Evolutionary conservation across 1,140 invertebrate genomes (phyloP).

Genomic region (Polypedilum pembai): DNA sequence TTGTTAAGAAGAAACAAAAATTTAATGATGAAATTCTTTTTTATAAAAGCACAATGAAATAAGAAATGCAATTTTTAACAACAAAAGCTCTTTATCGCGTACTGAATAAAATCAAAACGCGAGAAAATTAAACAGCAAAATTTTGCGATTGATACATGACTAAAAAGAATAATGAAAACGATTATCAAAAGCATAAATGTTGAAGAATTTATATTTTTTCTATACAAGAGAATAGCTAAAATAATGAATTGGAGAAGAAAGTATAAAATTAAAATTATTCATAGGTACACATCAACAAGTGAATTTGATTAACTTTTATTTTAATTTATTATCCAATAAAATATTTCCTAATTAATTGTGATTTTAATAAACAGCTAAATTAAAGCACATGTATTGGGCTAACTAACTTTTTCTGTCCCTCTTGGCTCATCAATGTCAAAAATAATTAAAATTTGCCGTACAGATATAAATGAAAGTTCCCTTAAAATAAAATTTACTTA

Average conservation of each 20-base stretch:
- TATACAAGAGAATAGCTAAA: neutral
- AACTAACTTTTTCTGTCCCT: neutral
- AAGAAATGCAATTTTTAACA: conserved; percentile 1
- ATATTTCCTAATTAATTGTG: neutral
- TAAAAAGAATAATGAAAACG: neutral
- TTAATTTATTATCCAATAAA: too few relatives aligned
- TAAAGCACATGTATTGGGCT: neutral
- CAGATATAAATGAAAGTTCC: conserved; percentile 15
- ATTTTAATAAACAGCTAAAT: neutral
- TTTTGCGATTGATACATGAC: neutral
- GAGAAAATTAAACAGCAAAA: neutral
- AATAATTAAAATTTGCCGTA: neutral
- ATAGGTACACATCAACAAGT: neutral
- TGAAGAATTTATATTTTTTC: conserved; percentile 8
- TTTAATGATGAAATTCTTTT: neutral
- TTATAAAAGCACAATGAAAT: neutral
- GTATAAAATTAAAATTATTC: neutral
- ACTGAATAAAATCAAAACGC: neutral
- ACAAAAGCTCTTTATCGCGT: neutral
- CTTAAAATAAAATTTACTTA: neutral
- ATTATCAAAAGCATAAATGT: neutral
- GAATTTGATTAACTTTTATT: too few relatives aligned
- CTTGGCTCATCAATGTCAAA: neutral
- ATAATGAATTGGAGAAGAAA: too few relatives aligned
- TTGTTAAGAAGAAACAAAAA: neutral